A percentile compares a stretch with the other conserved stretches of the same genome.
Evolutionary conservation across 2,113 vertebrate species (phyloP).

Genomic region (Halcyon malimbica): DNA sequence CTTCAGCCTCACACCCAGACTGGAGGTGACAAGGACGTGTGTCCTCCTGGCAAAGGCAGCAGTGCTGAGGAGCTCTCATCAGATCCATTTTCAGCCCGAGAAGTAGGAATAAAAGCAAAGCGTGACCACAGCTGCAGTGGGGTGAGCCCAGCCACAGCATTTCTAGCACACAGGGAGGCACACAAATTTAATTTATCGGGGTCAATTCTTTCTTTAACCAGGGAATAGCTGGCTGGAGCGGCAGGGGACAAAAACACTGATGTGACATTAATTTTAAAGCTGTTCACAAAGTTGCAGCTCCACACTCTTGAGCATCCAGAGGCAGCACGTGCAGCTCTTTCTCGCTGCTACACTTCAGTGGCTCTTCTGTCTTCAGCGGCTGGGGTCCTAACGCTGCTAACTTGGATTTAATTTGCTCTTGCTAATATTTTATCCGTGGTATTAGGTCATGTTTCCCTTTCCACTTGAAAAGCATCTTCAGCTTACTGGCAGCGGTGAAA

Average conservation of each 20-base stretch:
- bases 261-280: background rate
- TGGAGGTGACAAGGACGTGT: background rate
- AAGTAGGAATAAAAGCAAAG: background rate
- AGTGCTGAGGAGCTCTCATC: background rate
- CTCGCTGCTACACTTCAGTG: conserved; percentile 2
- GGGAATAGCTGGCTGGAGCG: background rate
- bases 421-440: background rate
- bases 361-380: background rate
- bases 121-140: background rate
- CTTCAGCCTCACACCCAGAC: background rate
- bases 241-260: background rate
- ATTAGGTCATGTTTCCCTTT: conserved; percentile 33
- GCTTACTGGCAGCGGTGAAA: conserved; percentile 3
- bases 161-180: background rate
- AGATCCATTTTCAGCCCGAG: background rate
- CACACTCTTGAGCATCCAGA: background rate
- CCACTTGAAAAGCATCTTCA: conserved; percentile 34
- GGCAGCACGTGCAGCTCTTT: background rate
- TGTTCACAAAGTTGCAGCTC: background rate
- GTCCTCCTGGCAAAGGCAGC: background rate
- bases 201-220: background rate
- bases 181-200: background rate
- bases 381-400: conserved; percentile 16
- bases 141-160: accelerated
- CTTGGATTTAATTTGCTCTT: conserved; percentile 40